A percentile compares a stretch with the other conserved stretches of the same genome.
phyloP scores from a whole-genome alignment of 2,113 vertebrate species.

The Pelusios castaneus region DNA sequence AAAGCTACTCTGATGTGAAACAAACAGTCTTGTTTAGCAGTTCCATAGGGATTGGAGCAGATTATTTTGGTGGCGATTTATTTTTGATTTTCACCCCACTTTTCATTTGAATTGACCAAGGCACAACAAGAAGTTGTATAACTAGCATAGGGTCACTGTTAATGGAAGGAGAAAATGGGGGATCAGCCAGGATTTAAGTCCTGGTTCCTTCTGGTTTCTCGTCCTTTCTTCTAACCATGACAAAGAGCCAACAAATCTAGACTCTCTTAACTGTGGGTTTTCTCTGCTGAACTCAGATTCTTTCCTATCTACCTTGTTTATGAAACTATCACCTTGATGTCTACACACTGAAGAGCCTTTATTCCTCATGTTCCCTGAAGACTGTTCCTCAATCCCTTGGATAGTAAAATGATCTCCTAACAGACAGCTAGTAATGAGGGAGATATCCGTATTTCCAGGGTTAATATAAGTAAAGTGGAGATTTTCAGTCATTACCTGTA shows the following conservation, averaged over 20 bases:
- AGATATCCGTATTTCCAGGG: background rate
- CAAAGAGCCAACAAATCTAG: rapidly evolving
- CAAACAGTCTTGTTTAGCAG: slow-evolving; percentile 40
- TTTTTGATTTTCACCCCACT: slow-evolving; percentile 44
- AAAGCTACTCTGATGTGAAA: slow-evolving; percentile 49
- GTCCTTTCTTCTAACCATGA: background rate
- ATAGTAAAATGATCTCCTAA: background rate
- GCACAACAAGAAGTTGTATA: background rate
- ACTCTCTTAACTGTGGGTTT: background rate
- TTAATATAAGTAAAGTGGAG: background rate
- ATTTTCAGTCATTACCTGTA: background rate
- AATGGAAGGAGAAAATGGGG: background rate
- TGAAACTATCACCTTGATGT: background rate
- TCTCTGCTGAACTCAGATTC: background rate
- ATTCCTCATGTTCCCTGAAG: background rate
- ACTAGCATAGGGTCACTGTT: background rate
- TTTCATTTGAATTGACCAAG: slow-evolving; percentile 15
- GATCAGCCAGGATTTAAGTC: background rate
- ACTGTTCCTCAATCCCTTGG: background rate
- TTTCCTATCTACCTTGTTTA: background rate
- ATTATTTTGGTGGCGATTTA: slow-evolving; percentile 32
- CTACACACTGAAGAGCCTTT: background rate
- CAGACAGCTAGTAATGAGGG: background rate
- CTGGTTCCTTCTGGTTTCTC: background rate
- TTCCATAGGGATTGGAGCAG: slow-evolving; percentile 32